phyloP scores from a whole-genome alignment of 1,140 invertebrate species.

The Drosophila littoralis region DNA sequence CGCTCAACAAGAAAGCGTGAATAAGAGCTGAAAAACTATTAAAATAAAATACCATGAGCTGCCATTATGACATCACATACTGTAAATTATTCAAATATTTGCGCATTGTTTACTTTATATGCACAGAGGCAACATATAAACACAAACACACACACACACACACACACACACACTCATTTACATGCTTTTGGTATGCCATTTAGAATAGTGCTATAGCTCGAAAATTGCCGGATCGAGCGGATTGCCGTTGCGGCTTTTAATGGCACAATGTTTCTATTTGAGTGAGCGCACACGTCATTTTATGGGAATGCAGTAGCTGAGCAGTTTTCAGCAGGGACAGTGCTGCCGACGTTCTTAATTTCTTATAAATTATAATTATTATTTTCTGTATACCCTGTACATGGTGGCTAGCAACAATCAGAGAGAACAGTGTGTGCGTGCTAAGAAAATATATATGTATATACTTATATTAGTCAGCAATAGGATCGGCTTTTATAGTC shows the following conservation, averaged over 20 bases:
- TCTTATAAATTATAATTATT: slow-evolving; percentile 52
- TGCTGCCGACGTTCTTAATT: slow-evolving; percentile 51
- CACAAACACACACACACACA: slow-evolving; percentile 10
- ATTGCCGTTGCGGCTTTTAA: slow-evolving; percentile 40
- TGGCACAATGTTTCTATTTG: slow-evolving; percentile 76
- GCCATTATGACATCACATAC: slow-evolving; percentile 76
- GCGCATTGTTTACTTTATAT: slow-evolving; percentile 54
- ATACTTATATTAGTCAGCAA: not conserved
- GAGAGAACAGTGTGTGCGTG: too few species aligned
- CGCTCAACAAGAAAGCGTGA: slow-evolving; percentile 58
- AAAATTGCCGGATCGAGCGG: slow-evolving; percentile 29
- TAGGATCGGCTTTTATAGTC: not conserved
- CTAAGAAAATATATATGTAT: not conserved
- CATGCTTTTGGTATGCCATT: slow-evolving; percentile 43
- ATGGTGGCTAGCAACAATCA: too few species aligned
- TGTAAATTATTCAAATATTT: slow-evolving; percentile 75
- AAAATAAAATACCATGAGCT: slow-evolving; percentile 35
- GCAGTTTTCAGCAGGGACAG: slow-evolving; percentile 2
- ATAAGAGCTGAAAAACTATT: slow-evolving; percentile 38
- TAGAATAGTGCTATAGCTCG: slow-evolving; percentile 43
- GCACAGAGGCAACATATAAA: slow-evolving; percentile 20
- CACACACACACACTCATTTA: slow-evolving; percentile 9
- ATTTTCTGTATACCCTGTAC: slow-evolving; percentile 13
- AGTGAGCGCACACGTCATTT: slow-evolving; percentile 72
- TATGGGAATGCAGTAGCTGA: slow-evolving; percentile 57